These are phyloP conservation scores for Scleropages formosus DNA, from an alignment of 2,797 vertebrate genomes.

Conservation along the genomic window DNA sequence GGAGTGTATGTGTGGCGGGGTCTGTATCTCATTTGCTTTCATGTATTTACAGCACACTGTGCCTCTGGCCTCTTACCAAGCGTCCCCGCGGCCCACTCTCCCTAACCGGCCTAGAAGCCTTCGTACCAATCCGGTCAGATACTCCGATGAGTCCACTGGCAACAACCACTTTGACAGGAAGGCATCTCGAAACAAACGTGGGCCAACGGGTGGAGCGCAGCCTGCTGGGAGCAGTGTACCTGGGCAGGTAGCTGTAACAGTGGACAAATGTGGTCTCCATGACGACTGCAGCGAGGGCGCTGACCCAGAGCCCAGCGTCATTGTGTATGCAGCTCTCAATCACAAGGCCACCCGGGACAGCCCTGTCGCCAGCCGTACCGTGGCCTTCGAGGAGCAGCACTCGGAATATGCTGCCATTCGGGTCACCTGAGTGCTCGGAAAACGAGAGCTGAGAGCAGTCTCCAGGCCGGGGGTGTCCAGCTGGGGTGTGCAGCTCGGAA, in stretches of 20 bases:
- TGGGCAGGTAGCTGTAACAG: neutral
- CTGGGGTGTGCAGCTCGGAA: too few species aligned
- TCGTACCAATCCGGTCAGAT: neutral
- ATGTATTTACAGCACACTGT: conserved; percentile 45
- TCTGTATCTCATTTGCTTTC: neutral
- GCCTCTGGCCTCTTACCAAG: conserved; percentile 36
- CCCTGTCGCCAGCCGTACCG: neutral
- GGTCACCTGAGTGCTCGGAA: conserved; percentile 37
- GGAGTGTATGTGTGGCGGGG: neutral
- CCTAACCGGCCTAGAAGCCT: conserved; percentile 36
- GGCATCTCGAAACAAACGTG: conserved; percentile 27
- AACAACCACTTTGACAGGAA: conserved; percentile 15
- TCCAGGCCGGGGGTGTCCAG: neutral
- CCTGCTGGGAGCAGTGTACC: conserved; percentile 9
- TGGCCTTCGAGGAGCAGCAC: conserved; percentile 1
- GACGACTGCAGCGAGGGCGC: neutral
- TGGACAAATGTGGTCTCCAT: neutral
- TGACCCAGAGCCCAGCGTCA: conserved; percentile 5
- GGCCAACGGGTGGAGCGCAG: neutral
- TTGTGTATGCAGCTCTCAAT: conserved; percentile 47
- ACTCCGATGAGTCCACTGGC: neutral
- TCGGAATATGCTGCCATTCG: conserved; percentile 47
- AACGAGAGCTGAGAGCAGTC: neutral
- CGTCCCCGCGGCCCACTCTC: neutral
- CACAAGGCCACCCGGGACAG: conserved; percentile 8